Conservation (phyloP, 2,797 vertebrate genomes). For the Falco cherrug region DNA sequence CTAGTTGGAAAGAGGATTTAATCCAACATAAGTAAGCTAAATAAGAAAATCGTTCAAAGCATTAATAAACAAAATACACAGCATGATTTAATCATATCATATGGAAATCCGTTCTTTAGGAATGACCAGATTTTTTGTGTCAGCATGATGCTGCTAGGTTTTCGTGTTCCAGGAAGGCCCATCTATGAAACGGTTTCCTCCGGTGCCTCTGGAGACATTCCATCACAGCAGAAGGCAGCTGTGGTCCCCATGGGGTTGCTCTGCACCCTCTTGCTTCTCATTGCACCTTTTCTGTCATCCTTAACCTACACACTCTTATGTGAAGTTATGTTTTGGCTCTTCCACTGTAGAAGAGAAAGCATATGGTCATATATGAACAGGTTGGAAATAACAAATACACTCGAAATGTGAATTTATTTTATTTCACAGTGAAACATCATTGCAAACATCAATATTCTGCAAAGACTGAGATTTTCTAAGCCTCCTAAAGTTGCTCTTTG, state of each 20-base stretch:
- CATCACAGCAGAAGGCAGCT: background rate
- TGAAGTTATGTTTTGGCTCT: background rate
- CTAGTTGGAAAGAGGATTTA: background rate
- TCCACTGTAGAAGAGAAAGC: background rate
- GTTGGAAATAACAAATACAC: background rate
- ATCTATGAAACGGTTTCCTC: background rate
- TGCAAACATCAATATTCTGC: background rate
- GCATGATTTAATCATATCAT: background rate
- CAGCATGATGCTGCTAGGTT: background rate
- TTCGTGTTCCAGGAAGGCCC: background rate
- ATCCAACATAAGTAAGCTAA: background rate
- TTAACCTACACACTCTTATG: accelerated
- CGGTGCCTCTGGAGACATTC: background rate
- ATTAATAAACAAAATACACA: background rate
- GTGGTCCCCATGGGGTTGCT: background rate
- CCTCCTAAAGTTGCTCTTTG: background rate
- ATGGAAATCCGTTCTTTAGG: background rate
- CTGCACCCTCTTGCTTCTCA: background rate
- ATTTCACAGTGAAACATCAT: background rate
- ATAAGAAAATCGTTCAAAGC: background rate
- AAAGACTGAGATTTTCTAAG: background rate
- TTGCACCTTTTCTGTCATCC: background rate
- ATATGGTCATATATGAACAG: background rate
- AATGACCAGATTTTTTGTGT: background rate
- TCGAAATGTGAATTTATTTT: background rate